Conservation (phyloP, 2,113 vertebrate genomes). For the Panthera leo region DNA sequence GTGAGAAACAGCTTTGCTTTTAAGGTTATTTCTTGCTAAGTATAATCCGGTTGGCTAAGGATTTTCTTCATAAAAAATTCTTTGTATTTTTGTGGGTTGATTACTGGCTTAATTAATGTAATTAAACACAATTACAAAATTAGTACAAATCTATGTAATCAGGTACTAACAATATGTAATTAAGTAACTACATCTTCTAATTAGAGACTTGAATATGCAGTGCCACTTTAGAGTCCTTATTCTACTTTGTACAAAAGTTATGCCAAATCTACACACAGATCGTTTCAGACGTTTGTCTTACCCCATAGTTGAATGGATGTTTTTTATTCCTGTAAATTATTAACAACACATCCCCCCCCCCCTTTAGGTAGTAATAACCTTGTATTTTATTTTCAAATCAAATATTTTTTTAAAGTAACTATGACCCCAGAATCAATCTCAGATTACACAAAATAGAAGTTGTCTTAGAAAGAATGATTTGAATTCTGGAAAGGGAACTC, state of each 20-base stretch:
- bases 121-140: constrained; percentile 85
- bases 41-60: constrained; percentile 55
- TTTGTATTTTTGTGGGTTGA: constrained; percentile 75
- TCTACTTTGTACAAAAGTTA: constrained; percentile 67
- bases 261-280: constrained; percentile 45
- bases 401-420: not conserved
- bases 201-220: constrained; percentile 80
- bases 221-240: constrained; percentile 71
- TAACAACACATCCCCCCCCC: not conserved
- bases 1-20: not conserved
- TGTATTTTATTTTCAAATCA: constrained; percentile 55
- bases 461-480: not conserved
- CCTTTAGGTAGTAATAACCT: constrained; percentile 25
- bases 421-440: constrained; percentile 14
- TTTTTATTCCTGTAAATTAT: constrained; percentile 57
- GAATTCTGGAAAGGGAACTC: constrained; percentile 4
- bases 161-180: constrained; percentile 83
- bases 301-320: constrained; percentile 53
- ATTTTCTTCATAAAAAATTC: constrained; percentile 74
- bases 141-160: constrained; percentile 81
- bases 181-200: constrained; percentile 83
- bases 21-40: constrained; percentile 43
- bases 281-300: constrained; percentile 64
- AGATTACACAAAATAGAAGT: not conserved
- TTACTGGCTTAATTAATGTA: constrained; percentile 83